These are phyloP conservation scores for Pentalonia nigronervosa DNA, from an alignment of 1,140 invertebrate species.

Conservation along the genomic window DNA sequence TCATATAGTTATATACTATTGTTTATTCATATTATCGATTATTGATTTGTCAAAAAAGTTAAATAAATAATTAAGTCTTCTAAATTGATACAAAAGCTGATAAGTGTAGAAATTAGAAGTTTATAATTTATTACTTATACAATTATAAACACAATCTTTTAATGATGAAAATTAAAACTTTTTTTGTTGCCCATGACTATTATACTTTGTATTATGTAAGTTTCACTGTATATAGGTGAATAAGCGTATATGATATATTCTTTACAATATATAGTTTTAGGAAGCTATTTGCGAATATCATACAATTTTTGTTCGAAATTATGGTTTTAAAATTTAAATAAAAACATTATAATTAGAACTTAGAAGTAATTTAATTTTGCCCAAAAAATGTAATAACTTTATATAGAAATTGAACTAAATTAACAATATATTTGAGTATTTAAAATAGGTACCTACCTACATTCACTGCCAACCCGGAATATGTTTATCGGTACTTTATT, in stretches of 20 bases:
- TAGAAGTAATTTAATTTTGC: neutral
- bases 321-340: neutral
- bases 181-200: too few relatives aligned
- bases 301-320: neutral
- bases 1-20: neutral
- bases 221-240: neutral
- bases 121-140: neutral
- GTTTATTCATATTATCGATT: neutral
- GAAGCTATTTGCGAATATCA: neutral
- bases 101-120: neutral
- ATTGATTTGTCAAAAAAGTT: neutral
- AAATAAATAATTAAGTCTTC: neutral
- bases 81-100: neutral
- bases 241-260: too few relatives aligned
- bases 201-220: neutral
- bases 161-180: too few relatives aligned
- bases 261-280: too few relatives aligned
- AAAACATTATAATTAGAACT: neutral
- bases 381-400: neutral
- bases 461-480: neutral
- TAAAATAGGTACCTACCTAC: neutral
- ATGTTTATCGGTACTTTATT: neutral
- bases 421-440: neutral
- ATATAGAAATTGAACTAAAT: neutral
- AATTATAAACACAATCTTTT: neutral